Evolutionary conservation across 2,888 invertebrate species (phyloP).

Genomic region (Apotomis turbidana): DNA sequence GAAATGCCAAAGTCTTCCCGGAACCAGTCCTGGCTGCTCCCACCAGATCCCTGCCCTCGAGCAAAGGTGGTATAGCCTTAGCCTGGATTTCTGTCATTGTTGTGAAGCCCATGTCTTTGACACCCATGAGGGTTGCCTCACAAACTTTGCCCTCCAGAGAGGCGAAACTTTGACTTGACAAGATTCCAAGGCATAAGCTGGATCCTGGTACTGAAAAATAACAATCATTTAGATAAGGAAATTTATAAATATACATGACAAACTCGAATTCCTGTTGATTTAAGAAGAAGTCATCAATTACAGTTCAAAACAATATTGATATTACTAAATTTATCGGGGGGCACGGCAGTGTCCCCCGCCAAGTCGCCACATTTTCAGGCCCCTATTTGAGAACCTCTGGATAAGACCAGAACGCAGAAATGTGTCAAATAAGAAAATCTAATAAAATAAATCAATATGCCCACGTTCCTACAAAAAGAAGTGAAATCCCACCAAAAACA

Average conservation of each 20-base stretch:
- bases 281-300: no score
- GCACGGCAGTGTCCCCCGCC: no score
- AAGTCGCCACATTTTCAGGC: no score
- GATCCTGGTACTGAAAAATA: constrained; percentile 85
- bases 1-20: constrained; percentile 97
- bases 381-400: no score
- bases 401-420: no score
- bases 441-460: no score
- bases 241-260: background rate
- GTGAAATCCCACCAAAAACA: no score
- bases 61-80: constrained; percentile 92
- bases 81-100: constrained; percentile 98
- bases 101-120: constrained; percentile 96
- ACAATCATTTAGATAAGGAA: background rate
- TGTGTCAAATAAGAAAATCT: no score
- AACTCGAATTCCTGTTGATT: no score
- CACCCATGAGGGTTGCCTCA: constrained; percentile 92
- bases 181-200: constrained; percentile 83
- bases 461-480: no score
- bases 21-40: constrained; percentile 98
- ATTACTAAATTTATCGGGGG: no score
- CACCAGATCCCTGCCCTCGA: constrained; percentile 96
- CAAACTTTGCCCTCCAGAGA: constrained; percentile 87
- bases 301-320: no score
- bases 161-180: constrained; percentile 84